Evolutionary conservation across 2,888 invertebrate species (phyloP), one percentile per base, ranked within the genome.

Genomic region (Hipparchia sbordonii): DNA sequence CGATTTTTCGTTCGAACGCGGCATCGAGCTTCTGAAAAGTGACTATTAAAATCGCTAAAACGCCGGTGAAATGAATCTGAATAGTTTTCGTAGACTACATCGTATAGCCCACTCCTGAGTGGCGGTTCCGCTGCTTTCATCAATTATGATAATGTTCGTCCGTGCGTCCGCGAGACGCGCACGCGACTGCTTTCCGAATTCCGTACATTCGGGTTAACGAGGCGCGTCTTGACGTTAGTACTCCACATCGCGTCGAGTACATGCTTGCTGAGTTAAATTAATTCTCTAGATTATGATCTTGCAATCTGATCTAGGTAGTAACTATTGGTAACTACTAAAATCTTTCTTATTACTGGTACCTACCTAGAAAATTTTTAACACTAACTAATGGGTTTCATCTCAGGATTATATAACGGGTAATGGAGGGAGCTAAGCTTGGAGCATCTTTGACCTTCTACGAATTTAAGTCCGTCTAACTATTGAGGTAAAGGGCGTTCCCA

Each of bases 141-240:
- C 89, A 92, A 93, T 93, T 92, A 93, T 91, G 90, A 86, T 91
- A 91, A 92, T 92, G 80, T 71, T 67, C 66, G 68, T 75, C 77
- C 72, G 74, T 73, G 77, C 77, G 76, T 68, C 76, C 77, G 33
- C 8, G 46, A 23, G 62, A 9, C n/a, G 62, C 51, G 78, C 79
- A 72, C 74, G 68, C 71, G 73, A 76, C 77, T 71, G 79, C 82
- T 82, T 82, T 80, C 85, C 84, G 89, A 91, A 91, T 91, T 91
- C 90, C 89, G 82, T 78, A 75, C 82, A 77, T 77, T 76, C 79
- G 82, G 86, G 81, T 84, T 87, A 83, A 72, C 74, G 74, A 74
- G 75, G 74, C 76, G 75, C 67, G 73, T 74, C 73, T 71, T 56
- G 70, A 71, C 56, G 61, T 56, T 9, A 45, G n/a, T n/a, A n/a